These are phyloP conservation scores for Tiliqua scincoides DNA, from an alignment of 2,113 vertebrate species.

Conservation along the genomic window DNA sequence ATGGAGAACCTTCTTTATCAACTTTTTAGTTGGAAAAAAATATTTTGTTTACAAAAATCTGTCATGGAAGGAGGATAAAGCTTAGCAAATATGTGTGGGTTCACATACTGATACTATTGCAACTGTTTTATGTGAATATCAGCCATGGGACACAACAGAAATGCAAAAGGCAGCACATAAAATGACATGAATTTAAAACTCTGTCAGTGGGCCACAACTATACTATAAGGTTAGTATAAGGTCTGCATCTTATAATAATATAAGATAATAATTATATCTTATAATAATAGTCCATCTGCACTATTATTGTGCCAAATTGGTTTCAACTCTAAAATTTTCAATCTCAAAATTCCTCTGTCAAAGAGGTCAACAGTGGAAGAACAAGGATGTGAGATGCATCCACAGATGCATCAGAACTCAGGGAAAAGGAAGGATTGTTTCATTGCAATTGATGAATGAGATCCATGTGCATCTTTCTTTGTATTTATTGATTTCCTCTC, in stretches of 20 bases:
- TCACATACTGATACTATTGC: neutral
- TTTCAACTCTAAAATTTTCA: constrained; percentile 10
- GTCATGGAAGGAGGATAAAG: neutral
- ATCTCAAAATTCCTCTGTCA: neutral
- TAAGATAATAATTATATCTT: no score
- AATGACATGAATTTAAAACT: no score
- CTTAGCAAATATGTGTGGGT: neutral
- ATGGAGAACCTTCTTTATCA: neutral
- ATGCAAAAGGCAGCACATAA: no score
- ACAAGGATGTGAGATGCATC: neutral
- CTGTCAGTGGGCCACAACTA: no score
- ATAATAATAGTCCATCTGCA: neutral
- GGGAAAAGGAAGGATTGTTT: neutral
- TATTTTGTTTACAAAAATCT: neutral
- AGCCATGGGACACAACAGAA: no score
- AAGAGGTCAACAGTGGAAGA: no score
- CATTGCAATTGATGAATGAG: neutral
- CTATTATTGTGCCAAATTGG: constrained; percentile 15
- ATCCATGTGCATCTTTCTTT: neutral
- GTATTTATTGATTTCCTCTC: neutral
- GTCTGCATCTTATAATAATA: no score
- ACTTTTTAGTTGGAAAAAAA: neutral
- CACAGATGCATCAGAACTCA: neutral
- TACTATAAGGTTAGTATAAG: no score
- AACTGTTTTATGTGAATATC: neutral